Conservation (phyloP, 2,888 invertebrate genomes). For the Trichopoda pennipes region DNA sequence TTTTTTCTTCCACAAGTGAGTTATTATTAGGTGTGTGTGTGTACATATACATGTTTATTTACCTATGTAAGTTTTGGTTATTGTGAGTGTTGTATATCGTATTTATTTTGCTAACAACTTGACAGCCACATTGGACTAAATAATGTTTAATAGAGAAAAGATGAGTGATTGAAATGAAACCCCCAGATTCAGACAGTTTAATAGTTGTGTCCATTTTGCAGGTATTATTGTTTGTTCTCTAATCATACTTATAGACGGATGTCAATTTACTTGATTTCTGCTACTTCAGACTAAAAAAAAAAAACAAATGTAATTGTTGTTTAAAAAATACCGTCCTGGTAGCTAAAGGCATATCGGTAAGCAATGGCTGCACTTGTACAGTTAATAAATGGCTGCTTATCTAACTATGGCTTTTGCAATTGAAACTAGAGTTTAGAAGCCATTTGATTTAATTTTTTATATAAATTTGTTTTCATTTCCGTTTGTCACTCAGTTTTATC, state of each 20-base stretch:
- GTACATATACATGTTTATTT: conserved; percentile 2
- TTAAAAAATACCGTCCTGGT: conserved; percentile 31
- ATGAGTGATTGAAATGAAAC: conserved; percentile 7
- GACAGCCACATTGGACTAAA: conserved; percentile 61
- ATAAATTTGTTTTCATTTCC: neutral
- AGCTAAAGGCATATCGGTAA: neutral
- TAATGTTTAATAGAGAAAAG: conserved; percentile 29
- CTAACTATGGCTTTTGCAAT: too few relatives aligned
- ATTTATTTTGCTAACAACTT: conserved; percentile 53
- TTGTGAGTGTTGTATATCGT: conserved; percentile 33
- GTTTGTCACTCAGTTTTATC: neutral
- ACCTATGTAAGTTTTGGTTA: too few relatives aligned
- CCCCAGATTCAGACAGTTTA: conserved; percentile 28
- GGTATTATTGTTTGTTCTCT: conserved; percentile 34
- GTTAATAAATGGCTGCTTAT: neutral
- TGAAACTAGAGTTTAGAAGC: too few relatives aligned
- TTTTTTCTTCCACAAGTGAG: neutral
- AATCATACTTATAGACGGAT: neutral
- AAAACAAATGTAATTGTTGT: conserved; percentile 34
- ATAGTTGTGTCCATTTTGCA: conserved; percentile 48
- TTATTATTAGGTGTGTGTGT: neutral
- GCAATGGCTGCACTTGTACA: neutral
- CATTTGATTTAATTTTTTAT: too few relatives aligned
- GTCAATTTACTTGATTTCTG: conserved; percentile 45
- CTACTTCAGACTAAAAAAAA: conserved; percentile 19